These are phyloP conservation scores for Amphiprion percula DNA, from an alignment of 2,113 vertebrate species.

Conservation along the genomic window DNA sequence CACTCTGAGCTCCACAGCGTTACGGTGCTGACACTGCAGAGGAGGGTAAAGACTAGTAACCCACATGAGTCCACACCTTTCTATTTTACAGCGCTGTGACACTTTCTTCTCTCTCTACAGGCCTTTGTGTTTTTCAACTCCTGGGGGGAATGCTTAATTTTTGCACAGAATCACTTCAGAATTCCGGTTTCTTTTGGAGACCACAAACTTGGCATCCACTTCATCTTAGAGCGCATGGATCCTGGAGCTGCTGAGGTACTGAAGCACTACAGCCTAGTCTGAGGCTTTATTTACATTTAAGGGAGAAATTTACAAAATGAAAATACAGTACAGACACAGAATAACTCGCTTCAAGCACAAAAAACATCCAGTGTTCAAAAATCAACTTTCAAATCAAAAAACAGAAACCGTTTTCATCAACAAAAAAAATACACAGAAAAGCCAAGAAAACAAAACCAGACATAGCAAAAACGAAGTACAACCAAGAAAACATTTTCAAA, in stretches of 20 bases:
- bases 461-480: too few species aligned
- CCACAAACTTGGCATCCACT: accelerated
- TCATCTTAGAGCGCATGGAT: background rate
- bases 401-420: too few species aligned
- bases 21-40: slow-evolving; percentile 39
- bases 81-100: background rate
- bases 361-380: too few species aligned
- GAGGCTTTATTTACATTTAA: too few species aligned
- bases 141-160: background rate
- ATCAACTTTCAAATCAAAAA: too few species aligned
- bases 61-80: background rate
- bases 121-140: slow-evolving; percentile 47
- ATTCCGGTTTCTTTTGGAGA: background rate
- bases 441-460: too few species aligned
- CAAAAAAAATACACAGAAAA: too few species aligned
- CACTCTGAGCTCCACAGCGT: slow-evolving; percentile 35
- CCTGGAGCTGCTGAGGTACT: slow-evolving; percentile 24
- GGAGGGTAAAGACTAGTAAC: slow-evolving; percentile 49
- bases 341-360: too few species aligned
- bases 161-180: background rate
- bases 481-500: too few species aligned
- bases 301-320: too few species aligned
- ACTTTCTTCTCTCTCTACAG: slow-evolving; percentile 2
- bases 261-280: background rate
- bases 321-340: too few species aligned